These are phyloP conservation scores for Sesia apiformis DNA, from an alignment of 2,888 invertebrate species.

Conservation along the genomic window DNA sequence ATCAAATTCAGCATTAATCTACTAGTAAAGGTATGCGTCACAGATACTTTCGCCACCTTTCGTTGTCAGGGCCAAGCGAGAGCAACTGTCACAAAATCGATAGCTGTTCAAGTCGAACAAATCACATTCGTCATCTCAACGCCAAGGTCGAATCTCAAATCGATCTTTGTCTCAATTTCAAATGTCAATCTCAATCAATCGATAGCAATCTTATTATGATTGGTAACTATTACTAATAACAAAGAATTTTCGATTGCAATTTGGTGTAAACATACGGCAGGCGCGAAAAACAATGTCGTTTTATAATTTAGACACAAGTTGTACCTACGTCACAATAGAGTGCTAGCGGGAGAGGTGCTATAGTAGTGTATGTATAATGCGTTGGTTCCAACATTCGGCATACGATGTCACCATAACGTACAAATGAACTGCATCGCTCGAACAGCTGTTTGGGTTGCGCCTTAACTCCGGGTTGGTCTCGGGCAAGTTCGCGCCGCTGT, in stretches of 20 bases:
- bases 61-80: conserved; percentile 49
- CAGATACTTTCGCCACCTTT: conserved; percentile 63
- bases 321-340: conserved; percentile 28
- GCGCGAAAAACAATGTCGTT: conserved; percentile 16
- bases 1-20: conserved; percentile 31
- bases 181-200: too few relatives aligned
- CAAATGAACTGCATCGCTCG: conserved; percentile 10
- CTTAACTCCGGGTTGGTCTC: conserved; percentile 9
- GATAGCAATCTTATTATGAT: neutral
- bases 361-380: conserved; percentile 24
- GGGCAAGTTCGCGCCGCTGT: conserved; percentile 15
- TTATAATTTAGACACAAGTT: conserved; percentile 25
- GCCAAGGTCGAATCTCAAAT: conserved; percentile 29
- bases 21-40: conserved; percentile 33
- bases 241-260: conserved; percentile 26
- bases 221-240: conserved; percentile 16
- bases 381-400: conserved; percentile 25
- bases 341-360: conserved; percentile 21
- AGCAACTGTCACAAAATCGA: conserved; percentile 26
- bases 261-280: conserved; percentile 20
- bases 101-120: conserved; percentile 24
- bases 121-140: conserved; percentile 33
- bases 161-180: too few relatives aligned
- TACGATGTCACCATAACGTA: conserved; percentile 29
- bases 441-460: conserved; percentile 49